These are phyloP conservation scores for Theonella swinhoei DNA, from an alignment of 37 sponge, comb jelly and placozoan species.

Conservation along the genomic window DNA sequence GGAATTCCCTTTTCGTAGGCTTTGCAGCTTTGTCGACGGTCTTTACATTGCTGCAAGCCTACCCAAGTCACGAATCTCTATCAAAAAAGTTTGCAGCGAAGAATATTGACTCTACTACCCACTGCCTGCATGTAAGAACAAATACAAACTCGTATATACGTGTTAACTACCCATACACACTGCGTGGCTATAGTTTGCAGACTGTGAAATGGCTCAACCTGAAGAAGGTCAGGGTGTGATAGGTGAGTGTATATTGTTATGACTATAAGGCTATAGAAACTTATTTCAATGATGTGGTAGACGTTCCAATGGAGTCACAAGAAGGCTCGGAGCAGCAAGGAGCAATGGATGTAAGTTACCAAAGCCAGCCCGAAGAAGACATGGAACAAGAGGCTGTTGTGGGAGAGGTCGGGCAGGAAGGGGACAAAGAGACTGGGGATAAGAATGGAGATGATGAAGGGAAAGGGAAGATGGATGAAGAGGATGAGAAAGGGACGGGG, in stretches of 20 bases:
- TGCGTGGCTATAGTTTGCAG: too few relatives aligned
- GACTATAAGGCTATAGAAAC: too few relatives aligned
- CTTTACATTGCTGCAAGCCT: neutral
- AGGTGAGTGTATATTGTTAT: too few relatives aligned
- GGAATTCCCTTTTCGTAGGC: neutral
- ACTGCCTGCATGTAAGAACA: too few relatives aligned
- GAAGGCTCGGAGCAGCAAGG: neutral
- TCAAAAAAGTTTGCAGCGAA: neutral
- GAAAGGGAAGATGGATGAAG: neutral
- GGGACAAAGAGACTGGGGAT: neutral
- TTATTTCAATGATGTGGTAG: too few relatives aligned
- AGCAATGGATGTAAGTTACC: neutral
- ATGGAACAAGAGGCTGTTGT: neutral
- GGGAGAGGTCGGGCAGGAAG: neutral
- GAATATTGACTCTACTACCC: neutral
- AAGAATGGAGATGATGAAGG: neutral
- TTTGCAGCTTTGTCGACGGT: neutral
- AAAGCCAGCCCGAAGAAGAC: too few relatives aligned
- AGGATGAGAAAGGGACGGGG: neutral
- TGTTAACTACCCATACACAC: too few relatives aligned
- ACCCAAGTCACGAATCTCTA: neutral
- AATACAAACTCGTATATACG: too few relatives aligned
- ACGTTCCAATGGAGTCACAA: constrained; percentile 3
- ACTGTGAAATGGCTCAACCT: too few relatives aligned
- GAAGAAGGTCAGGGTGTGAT: too few relatives aligned